Evolutionary conservation across 2,113 vertebrate species (phyloP).

Genomic region (Gasterosteus aculeatus): DNA sequence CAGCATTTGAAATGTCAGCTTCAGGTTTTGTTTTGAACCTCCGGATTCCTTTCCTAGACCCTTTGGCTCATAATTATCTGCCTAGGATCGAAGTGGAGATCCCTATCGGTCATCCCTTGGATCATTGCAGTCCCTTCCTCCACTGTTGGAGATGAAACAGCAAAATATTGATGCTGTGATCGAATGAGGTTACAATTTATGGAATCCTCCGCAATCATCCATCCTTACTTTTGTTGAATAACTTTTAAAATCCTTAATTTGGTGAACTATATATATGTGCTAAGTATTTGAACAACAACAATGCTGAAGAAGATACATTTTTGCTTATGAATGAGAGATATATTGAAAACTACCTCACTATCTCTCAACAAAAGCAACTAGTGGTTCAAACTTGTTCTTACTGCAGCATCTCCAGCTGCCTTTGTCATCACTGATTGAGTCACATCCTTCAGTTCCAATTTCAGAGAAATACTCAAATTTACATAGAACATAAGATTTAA

Average conservation of each 20-base stretch:
- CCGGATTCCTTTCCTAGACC: conserved; percentile 33
- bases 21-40: conserved; percentile 35
- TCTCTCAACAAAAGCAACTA: too few species aligned
- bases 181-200: conserved; percentile 6
- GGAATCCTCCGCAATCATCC: background rate
- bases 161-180: conserved; percentile 28
- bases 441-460: conserved; percentile 1
- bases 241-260: conserved; percentile 21
- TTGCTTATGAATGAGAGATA: too few species aligned
- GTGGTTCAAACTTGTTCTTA: background rate
- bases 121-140: conserved; percentile 8
- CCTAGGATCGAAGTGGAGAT: conserved; percentile 50
- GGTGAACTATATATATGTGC: background rate
- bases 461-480: conserved; percentile 12
- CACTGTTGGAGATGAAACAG: conserved; percentile 1
- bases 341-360: too few species aligned
- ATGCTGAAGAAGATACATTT: too few species aligned
- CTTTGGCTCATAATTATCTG: conserved; percentile 68
- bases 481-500: background rate
- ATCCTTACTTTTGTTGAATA: background rate
- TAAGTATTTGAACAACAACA: too few species aligned
- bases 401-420: conserved; percentile 2
- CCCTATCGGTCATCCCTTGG: conserved; percentile 40
- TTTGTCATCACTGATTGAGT: background rate
- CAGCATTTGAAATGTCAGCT: conserved; percentile 46